Base-by-base conservation (phyloP, 2,113 vertebrate genomes). In the Kryptolebias marmoratus region DNA sequence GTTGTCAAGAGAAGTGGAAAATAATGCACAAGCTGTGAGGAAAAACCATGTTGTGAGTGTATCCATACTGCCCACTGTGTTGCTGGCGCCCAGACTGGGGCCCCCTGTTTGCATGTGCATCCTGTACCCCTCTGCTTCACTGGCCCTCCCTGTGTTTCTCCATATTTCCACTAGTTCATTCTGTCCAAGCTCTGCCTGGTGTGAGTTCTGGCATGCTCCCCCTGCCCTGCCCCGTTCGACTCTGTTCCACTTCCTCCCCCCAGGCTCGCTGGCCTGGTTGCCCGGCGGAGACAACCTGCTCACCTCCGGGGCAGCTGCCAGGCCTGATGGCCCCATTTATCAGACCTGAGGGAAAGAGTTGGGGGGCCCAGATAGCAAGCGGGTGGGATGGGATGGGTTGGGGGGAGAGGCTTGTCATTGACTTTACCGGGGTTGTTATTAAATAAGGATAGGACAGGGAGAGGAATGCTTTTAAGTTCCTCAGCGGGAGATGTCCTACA, bases 231-330 rank as follows among this genome's bases (percentile, higher is more conserved):
- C 79, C 77, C 77, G 66, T 69, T 69, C 82, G 45, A 64, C 71
- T 62, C 55, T 56, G 64, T 81, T 85, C 83, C 75, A 68, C 86
- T 89, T 86, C 86, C 87, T 81, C 81, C 78, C 84, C 73, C 39
- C 81, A 74, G 80, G 81, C 83, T 87, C 54, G 32, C 80, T 80
- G 86, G 84, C 82, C 83, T 64, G 79, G 79, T 73, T 86, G 71
- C 87, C 84, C 75, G 65, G 83, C 72, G 60, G 88, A 91, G 88
- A 80, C 87, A 90, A 91, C 82, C 89, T 86, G 90, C 84, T 90
- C 92, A 94, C 92, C 93, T 93, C 91, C 91, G 87, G 92, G 92
- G 92, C 93, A 94, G 92, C 92, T 93, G 93, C 90, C 90, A 89
- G 85, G 91, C 92, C 92, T 89, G 91, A 93, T 93, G 92, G 91